Conservation (phyloP, 2,113 vertebrate species). For the Acrocephalus kingi region DNA sequence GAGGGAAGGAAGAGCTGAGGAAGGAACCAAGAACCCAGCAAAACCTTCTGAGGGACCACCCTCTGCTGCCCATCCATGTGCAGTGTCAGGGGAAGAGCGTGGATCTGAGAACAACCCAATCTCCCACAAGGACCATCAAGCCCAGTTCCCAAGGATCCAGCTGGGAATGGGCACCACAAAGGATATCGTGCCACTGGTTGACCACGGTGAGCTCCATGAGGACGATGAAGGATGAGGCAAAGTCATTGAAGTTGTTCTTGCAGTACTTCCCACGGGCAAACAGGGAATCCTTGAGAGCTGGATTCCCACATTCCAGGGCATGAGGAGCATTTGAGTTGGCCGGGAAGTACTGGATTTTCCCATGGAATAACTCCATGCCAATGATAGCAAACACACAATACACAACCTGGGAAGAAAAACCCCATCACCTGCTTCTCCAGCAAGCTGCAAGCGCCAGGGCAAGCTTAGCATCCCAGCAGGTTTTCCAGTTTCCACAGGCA, state of each 20-base stretch:
- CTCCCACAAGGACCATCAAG: not conserved
- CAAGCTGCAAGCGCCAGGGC: not conserved
- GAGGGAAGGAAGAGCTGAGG: not conserved
- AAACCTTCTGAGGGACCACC: not conserved
- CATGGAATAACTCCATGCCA: conserved; percentile 91
- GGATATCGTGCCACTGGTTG: conserved; percentile 98
- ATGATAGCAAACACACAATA: conserved; percentile 91
- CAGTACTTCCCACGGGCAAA: conserved; percentile 88
- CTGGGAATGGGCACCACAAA: conserved; percentile 29
- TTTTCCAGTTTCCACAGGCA: not conserved
- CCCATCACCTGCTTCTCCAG: not conserved
- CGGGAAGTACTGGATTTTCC: conserved; percentile 81
- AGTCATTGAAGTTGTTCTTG: conserved; percentile 93
- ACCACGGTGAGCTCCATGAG: conserved; percentile 92
- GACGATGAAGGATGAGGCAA: conserved; percentile 82
- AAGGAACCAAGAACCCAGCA: not conserved
- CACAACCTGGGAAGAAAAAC: conserved; percentile 79
- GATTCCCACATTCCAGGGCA: conserved; percentile 81
- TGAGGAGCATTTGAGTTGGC: conserved; percentile 31
- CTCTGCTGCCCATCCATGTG: rapidly evolving
- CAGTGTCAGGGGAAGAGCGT: rapidly evolving
- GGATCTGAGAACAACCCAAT: not conserved
- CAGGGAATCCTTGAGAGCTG: conserved; percentile 73
- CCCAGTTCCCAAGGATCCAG: not conserved
- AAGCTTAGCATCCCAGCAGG: not conserved